Base-by-base conservation (phyloP, 2,113 vertebrate genomes). In the Nothobranchius kuhntae region DNA sequence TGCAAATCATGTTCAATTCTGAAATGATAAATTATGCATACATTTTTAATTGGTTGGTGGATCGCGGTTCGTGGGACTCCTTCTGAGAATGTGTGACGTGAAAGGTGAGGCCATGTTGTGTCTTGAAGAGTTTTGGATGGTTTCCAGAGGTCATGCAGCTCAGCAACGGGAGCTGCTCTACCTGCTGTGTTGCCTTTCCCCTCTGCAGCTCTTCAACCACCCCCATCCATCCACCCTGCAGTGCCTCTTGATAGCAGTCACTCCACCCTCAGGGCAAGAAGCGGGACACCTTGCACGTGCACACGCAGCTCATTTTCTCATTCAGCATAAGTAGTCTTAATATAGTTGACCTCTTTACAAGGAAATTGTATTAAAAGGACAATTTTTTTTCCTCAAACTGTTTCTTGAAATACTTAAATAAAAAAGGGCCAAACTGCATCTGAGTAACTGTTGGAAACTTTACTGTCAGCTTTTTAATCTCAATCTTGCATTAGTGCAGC, bases 11-110 rank as follows among this genome's bases (percentile, higher is more conserved):
- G 75, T 80, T 84, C 75, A 83, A 71, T 89, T 86, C 21, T 86
- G 77, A 81, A 79, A 83, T 80, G 80, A 68, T 93, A 85, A 92
- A 92, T 93, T 92, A 93, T 92, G 89, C 86, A 93, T 87, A 65
- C 71, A 78, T 85, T 90, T 91, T 92, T 92, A 92, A 93, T 93
- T 93, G 92, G 83, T 80, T 68, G 64, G 60, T 69, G 73, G 62
- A 64, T 36, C 64, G 66, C 57, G 73, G 79, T 78, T 77, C 4
- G 66, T 79, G 67, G 71, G 69, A 73, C 84, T 88, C 79, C 68
- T 75, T 77, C 53, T 35, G 73, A 78, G 82, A 76, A 76, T 45
- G 30, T 78, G 73, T 78, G 73, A 82, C 72, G 69, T 77, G 79
- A 83, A 87, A 86, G 79, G 81, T 85, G 78, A 91, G 76, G 80